These are phyloP conservation scores for Alosa sapidissima DNA, from an alignment of 2,797 vertebrate species.

Conservation along the genomic window DNA sequence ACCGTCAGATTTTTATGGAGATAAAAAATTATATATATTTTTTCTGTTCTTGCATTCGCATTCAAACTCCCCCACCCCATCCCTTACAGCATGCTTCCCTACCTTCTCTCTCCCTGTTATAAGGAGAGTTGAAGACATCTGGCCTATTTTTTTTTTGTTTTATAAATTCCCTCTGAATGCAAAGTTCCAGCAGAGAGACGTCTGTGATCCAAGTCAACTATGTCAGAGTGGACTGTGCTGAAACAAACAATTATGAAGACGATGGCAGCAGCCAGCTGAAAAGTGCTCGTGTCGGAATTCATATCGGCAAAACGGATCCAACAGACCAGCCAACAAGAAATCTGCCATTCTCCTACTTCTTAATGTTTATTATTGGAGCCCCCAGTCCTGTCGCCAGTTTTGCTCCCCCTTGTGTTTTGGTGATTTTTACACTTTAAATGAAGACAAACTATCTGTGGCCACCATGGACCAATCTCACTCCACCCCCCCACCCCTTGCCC, in stretches of 20 bases:
- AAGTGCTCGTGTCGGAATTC: background rate
- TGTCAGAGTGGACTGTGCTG: background rate
- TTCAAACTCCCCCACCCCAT: conserved; percentile 56
- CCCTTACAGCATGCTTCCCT: background rate
- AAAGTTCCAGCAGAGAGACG: background rate
- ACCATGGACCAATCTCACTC: conserved; percentile 33
- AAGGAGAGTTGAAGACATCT: background rate
- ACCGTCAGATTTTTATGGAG: conserved; percentile 70
- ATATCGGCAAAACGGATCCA: conserved; percentile 6
- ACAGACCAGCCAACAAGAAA: background rate
- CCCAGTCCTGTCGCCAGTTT: background rate
- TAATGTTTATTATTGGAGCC: conserved; percentile 11
- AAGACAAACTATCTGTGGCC: background rate
- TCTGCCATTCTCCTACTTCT: conserved; percentile 1
- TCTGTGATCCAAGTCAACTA: background rate
- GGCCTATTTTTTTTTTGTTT: background rate
- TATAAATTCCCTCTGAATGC: background rate
- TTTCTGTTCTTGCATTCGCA: conserved; percentile 66
- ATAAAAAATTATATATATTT: conserved; percentile 39
- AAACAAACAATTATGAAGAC: background rate
- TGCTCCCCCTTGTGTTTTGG: background rate
- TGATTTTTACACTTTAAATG: conserved; percentile 19
- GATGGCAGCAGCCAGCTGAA: background rate
- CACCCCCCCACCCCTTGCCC: background rate
- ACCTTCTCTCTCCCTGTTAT: background rate